Base-by-base conservation (phyloP, 2,113 vertebrate genomes). In the Platichthys stellatus region DNA sequence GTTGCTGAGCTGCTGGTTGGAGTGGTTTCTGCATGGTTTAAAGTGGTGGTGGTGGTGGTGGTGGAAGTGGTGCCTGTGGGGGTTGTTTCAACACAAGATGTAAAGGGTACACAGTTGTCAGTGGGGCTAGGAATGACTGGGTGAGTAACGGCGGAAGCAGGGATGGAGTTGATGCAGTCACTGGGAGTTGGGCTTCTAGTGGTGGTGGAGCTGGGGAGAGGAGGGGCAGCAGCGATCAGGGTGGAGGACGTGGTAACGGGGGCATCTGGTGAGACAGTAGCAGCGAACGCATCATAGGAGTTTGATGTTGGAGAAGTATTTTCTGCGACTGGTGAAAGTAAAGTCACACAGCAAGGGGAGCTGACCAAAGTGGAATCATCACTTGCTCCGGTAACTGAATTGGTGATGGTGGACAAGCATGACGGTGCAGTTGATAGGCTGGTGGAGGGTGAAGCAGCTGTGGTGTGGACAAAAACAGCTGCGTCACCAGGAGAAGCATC, bases 61-160 rank as follows among this genome's bases (percentile, higher is more conserved):
- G 83, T 78, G 45, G 84, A 81, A 31, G 77, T 72, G 78, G 86
- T 87, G 80, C 81, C 76, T 66, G 80, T 88, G 5, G 73, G 69
- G 63, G 76, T 84, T 47, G 83, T 82, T 74, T 84, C 70, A 69
- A 64, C 80, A 64, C 73, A 83, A 12, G 80, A 82, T 54, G 86
- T 78, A 31, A 74, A 70, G 43, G 88, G 78, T 64, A 20, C 24
- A 12, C 85, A 68, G 2, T 31, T 43, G 5, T 64, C 71, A 20
- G 17, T 38, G 2, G 54, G n/a, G 47, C 14, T 63, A 20, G 43
- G 7, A 17, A 43, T 63, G 49, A 24, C 35, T 64, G 86, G 24
- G 21, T 35, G 78, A 63, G 38, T 59, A 28, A 28, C 7, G 35
- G 45, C 28, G 47, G 86, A 71, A 58, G 70, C 26, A 26, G 78